Conservation (phyloP, 2,797 vertebrate species). For the Microctenopoma stevenorrisi region DNA sequence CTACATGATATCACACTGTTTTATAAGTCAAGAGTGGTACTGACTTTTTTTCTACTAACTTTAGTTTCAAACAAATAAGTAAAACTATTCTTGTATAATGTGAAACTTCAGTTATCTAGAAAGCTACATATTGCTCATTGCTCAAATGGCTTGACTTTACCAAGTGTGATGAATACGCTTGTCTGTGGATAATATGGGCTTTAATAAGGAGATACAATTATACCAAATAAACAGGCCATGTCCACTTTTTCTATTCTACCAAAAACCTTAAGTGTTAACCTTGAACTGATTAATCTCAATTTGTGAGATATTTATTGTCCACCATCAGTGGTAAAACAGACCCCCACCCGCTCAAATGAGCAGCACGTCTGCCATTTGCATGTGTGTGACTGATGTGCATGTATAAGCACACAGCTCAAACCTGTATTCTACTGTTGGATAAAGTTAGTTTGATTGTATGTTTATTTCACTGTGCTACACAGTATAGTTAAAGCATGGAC, state of each 20-base stretch:
- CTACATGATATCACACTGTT: constrained; percentile 14
- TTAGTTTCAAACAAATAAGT: not conserved
- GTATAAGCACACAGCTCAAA: constrained; percentile 9
- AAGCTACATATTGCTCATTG: not conserved
- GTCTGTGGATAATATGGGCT: not conserved
- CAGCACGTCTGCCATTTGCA: constrained; percentile 9
- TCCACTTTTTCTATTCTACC: not conserved
- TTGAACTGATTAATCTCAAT: not conserved
- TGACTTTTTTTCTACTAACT: not conserved
- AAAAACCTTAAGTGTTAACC: not conserved
- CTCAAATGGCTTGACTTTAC: not conserved
- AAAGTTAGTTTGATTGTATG: constrained; percentile 7
- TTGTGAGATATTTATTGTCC: constrained; percentile 11
- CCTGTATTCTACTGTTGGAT: constrained; percentile 8
- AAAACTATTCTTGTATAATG: not conserved
- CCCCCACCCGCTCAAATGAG: not conserved
- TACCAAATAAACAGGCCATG: not conserved
- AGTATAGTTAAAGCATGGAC: constrained; percentile 12
- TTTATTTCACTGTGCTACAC: constrained; percentile 27
- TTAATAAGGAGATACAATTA: not conserved
- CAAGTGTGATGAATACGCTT: not conserved
- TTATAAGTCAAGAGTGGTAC: not conserved
- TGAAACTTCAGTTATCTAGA: not conserved
- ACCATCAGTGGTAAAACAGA: constrained; percentile 18
- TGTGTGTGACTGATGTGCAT: not conserved